phyloP scores from a whole-genome alignment of 2,888 invertebrate genomes.

The Rhagonycha fulva region DNA sequence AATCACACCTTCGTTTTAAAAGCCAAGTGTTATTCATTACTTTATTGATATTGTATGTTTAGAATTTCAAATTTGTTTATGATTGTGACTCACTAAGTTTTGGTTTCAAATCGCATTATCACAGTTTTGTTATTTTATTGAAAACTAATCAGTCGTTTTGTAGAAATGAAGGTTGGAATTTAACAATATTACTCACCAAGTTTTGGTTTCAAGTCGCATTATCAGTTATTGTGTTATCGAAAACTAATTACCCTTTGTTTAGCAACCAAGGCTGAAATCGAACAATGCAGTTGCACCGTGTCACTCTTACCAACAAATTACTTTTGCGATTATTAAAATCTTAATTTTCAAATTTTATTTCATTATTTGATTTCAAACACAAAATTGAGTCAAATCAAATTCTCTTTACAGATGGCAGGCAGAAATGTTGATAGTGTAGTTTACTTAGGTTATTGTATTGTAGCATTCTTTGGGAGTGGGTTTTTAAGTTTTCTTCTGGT shows the following conservation, averaged over 20 bases:
- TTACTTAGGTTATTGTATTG: not conserved
- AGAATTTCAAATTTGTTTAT: not conserved
- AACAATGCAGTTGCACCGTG: too few relatives aligned
- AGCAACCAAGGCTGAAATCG: too few relatives aligned
- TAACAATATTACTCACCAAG: not conserved
- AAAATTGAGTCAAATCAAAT: not conserved
- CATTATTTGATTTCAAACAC: too few relatives aligned
- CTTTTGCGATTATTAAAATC: too few relatives aligned
- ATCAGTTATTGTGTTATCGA: not conserved
- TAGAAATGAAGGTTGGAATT: not conserved
- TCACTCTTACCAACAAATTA: too few relatives aligned
- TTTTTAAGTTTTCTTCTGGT: not conserved
- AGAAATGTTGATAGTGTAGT: not conserved
- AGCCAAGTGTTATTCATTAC: not conserved
- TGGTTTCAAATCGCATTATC: not conserved
- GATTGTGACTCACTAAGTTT: not conserved
- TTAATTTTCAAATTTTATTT: too few relatives aligned
- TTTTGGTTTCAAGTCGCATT: not conserved
- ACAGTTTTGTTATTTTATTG: not conserved
- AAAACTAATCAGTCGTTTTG: not conserved
- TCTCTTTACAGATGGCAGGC: not conserved
- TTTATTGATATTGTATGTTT: not conserved
- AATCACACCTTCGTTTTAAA: not conserved
- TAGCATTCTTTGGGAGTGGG: not conserved
- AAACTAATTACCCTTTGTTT: too few relatives aligned